Percentiles rank a stretch among this genome's conserved stretches.
These are phyloP conservation scores for Drosophila gunungcola DNA, from an alignment of 1,140 invertebrate species.

Conservation along the genomic window DNA sequence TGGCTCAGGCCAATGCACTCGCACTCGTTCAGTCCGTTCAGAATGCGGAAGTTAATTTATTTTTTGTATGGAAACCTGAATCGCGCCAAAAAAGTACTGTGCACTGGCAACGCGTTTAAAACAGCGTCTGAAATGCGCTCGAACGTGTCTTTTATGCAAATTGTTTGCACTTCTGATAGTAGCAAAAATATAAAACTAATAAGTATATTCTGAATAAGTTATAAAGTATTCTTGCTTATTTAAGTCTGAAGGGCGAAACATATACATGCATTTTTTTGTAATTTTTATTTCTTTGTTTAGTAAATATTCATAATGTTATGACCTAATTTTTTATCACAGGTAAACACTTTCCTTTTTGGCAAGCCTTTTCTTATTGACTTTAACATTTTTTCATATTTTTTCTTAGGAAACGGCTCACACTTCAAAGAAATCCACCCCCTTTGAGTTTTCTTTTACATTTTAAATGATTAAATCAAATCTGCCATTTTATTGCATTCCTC, in stretches of 20 bases:
- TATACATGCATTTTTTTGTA: neutral
- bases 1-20: slow-evolving; percentile 40
- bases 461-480: slow-evolving; percentile 29
- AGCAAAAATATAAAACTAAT: neutral
- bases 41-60: slow-evolving; percentile 63
- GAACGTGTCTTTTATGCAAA: slow-evolving; percentile 28
- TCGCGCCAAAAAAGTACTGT: slow-evolving; percentile 3
- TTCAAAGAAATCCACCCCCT: neutral
- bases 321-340: too few relatives aligned
- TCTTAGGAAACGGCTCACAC: too few relatives aligned
- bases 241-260: neutral
- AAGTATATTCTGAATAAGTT: neutral
- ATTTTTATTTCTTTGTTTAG: neutral
- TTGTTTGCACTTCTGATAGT: neutral
- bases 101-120: slow-evolving; percentile 14
- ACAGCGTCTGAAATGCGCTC: slow-evolving; percentile 6
- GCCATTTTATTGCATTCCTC: slow-evolving; percentile 36
- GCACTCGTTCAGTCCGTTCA: slow-evolving; percentile 6
- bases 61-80: slow-evolving; percentile 19
- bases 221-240: neutral
- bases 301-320: too few relatives aligned
- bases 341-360: too few relatives aligned
- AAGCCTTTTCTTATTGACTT: too few relatives aligned
- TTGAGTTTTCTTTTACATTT: neutral
- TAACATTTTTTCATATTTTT: too few relatives aligned